Percentiles rank a stretch among this genome's conserved stretches.
These are phyloP conservation scores for Cyclina sinensis DNA, from an alignment of 1,140 invertebrate genomes.

Conservation along the genomic window DNA sequence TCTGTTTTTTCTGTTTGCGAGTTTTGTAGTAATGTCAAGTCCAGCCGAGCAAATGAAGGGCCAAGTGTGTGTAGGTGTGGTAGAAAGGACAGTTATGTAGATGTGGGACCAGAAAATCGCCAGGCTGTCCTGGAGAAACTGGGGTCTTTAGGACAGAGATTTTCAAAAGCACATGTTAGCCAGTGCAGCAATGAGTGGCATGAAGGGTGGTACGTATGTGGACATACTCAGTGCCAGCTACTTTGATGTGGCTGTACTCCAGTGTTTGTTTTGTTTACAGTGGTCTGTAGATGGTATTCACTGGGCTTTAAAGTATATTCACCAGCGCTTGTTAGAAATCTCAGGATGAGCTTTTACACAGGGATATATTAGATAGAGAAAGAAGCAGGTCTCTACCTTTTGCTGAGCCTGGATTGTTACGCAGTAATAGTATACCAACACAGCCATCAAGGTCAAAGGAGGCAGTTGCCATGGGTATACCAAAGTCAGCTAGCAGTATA, in stretches of 20 bases:
- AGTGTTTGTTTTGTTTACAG: constrained; percentile 98
- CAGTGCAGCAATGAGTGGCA: constrained; percentile 80
- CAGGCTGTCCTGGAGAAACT: constrained; percentile 77
- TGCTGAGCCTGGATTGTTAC: constrained; percentile 94
- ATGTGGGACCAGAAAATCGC: constrained; percentile 76
- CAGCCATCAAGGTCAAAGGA: constrained; percentile 51
- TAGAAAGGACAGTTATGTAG: constrained; percentile 79
- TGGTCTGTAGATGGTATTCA: constrained; percentile 99
- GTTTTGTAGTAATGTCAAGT: constrained; percentile 84
- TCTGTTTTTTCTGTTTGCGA: constrained; percentile 84
- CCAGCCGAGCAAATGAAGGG: constrained; percentile 71
- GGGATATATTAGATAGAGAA: constrained; percentile 91
- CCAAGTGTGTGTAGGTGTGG: constrained; percentile 80
- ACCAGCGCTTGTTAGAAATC: constrained; percentile 86
- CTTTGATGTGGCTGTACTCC: constrained; percentile 97
- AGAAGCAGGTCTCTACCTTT: constrained; percentile 97
- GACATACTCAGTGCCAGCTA: constrained; percentile 91
- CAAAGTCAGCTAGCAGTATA: constrained; percentile 50
- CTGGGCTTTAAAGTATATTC: constrained; percentile 96
- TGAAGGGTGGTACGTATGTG: constrained; percentile 75
- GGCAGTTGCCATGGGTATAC: neutral
- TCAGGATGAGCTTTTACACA: constrained; percentile 91
- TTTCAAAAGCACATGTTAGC: constrained; percentile 83
- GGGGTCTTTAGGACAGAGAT: constrained; percentile 81
- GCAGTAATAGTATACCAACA: constrained; percentile 64